These are phyloP conservation scores for Nasonia longicornis DNA, from an alignment of 1,140 invertebrate genomes.

Conservation along the genomic window DNA sequence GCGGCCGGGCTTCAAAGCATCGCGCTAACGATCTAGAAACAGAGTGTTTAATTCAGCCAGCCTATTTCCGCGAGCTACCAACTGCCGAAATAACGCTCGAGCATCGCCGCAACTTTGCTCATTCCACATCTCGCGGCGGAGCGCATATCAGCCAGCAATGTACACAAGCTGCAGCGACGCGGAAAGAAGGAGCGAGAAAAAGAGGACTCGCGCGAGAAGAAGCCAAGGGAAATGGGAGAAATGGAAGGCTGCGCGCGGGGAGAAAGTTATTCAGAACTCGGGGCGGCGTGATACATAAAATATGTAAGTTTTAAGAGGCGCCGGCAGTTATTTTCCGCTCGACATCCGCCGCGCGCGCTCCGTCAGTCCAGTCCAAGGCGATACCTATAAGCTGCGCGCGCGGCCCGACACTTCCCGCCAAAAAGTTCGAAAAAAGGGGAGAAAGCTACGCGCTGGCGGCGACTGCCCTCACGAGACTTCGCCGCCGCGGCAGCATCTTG, in stretches of 20 bases:
- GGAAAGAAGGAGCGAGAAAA: neutral
- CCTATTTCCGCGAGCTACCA: neutral
- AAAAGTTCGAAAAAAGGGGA: slow-evolving; percentile 20
- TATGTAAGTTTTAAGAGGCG: slow-evolving; percentile 34
- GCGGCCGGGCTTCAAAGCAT: too few species aligned
- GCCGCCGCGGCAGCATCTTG: neutral
- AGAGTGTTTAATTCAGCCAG: neutral
- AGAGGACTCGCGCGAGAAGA: neutral
- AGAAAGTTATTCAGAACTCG: slow-evolving; percentile 37
- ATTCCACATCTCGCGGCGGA: neutral
- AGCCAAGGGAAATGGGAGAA: neutral
- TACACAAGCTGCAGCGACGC: neutral
- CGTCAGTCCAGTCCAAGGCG: neutral
- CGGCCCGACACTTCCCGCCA: slow-evolving; percentile 39
- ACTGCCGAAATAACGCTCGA: neutral
- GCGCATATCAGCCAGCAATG: neutral
- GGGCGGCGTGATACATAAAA: slow-evolving; percentile 28
- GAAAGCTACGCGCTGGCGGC: neutral
- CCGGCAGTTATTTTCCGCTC: slow-evolving; percentile 35
- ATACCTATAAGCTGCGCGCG: slow-evolving; percentile 4
- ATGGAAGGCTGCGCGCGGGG: neutral
- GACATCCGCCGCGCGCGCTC: neutral
- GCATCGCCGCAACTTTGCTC: slow-evolving; percentile 2
- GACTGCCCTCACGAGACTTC: neutral
- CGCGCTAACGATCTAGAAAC: too few species aligned